Conservation (phyloP, 2,797 vertebrate species). For the Jordanella pulchra region DNA sequence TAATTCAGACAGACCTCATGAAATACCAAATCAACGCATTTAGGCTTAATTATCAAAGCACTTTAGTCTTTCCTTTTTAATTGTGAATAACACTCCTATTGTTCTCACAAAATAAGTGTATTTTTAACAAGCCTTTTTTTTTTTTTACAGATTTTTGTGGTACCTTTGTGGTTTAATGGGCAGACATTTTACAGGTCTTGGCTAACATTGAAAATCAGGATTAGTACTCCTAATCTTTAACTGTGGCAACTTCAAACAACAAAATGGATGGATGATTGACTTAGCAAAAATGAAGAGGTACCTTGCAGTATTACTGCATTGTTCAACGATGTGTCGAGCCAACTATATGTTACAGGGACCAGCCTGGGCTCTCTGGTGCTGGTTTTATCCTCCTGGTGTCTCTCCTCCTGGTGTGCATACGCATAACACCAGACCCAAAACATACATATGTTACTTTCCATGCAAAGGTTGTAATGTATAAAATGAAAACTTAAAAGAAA, state of each 20-base stretch:
- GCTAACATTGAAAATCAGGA: neutral
- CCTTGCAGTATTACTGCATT: neutral
- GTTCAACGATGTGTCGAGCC: too few relatives aligned
- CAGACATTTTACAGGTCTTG: neutral
- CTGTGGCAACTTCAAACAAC: neutral
- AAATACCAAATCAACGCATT: slow-evolving; percentile 14
- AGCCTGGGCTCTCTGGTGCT: neutral
- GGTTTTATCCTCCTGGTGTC: too few relatives aligned
- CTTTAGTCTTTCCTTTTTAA: neutral
- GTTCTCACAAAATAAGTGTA: neutral
- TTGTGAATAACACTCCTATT: neutral
- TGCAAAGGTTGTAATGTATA: too few relatives aligned
- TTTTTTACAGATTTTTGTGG: neutral
- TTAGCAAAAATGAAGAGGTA: neutral
- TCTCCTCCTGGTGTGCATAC: too few relatives aligned
- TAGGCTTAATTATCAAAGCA: neutral
- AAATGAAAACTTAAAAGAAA: too few relatives aligned
- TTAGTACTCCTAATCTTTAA: neutral
- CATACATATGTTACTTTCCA: too few relatives aligned
- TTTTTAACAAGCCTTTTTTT: neutral
- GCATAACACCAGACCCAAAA: too few relatives aligned
- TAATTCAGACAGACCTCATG: slow-evolving; percentile 14
- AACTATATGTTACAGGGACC: neutral
- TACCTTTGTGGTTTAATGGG: neutral
- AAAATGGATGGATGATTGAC: neutral